These are phyloP conservation scores for Amphiduros pacificus DNA, from an alignment of 2,888 invertebrate genomes.

Conservation along the genomic window DNA sequence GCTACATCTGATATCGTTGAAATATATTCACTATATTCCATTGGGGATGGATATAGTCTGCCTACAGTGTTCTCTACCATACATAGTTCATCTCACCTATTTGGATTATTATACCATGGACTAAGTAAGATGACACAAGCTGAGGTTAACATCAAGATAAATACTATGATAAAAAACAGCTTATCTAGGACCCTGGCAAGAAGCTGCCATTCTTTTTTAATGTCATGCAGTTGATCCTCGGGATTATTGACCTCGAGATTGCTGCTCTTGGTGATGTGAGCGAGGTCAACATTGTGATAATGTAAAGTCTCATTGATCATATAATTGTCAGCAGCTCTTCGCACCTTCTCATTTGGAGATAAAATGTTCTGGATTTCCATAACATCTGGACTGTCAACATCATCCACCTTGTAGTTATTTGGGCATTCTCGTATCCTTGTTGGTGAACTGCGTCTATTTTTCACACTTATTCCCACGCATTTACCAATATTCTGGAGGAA, in stretches of 20 bases:
- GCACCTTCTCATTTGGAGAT: neutral
- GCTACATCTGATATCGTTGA: no score
- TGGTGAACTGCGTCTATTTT: neutral
- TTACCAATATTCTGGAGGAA: conserved; percentile 23
- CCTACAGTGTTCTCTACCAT: no score
- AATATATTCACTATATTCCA: no score
- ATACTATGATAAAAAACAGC: conserved; percentile 27
- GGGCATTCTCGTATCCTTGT: neutral
- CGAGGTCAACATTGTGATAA: conserved; percentile 23
- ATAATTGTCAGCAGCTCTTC: neutral
- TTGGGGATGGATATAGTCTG: no score
- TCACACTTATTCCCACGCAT: conserved; percentile 10
- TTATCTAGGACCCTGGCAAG: conserved; percentile 28
- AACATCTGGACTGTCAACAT: neutral
- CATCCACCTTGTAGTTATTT: neutral
- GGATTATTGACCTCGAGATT: neutral
- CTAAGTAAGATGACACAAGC: conserved; percentile 25
- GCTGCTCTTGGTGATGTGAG: neutral
- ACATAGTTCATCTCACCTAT: no score
- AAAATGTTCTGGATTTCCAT: conserved; percentile 16
- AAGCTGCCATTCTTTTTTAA: conserved; percentile 24
- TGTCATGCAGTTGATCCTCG: no score
- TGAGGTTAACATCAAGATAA: conserved; percentile 21
- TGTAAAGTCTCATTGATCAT: conserved; percentile 20
- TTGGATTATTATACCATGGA: no score